These are phyloP conservation scores for Ctenomys sociabilis DNA, from an alignment of 2,113 vertebrate species.

Conservation along the genomic window DNA sequence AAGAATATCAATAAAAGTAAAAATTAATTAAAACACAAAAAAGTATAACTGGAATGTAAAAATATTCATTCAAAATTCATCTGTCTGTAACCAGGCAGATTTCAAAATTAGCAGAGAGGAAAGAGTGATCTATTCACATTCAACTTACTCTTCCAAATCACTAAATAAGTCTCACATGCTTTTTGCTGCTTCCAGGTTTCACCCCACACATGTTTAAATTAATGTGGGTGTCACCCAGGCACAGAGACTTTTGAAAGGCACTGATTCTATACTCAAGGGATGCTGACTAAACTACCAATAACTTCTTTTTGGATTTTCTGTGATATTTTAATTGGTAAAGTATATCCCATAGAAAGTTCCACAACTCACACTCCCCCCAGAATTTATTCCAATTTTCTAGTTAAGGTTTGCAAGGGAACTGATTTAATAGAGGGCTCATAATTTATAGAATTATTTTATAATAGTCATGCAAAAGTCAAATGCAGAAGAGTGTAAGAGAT, in stretches of 20 bases:
- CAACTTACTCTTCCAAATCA: background rate
- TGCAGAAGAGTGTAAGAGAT: too few relatives aligned
- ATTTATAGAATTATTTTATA: too few relatives aligned
- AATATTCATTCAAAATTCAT: background rate
- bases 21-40: background rate
- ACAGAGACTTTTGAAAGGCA: background rate
- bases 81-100: background rate
- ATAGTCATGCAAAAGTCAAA: too few relatives aligned
- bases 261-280: background rate
- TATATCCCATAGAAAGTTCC: background rate
- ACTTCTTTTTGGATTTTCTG: background rate
- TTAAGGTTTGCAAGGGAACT: background rate
- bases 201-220: background rate
- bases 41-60: background rate
- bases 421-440: background rate
- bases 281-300: background rate
- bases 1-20: background rate
- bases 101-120: background rate
- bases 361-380: background rate
- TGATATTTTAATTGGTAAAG: background rate
- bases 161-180: background rate
- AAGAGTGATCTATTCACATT: background rate
- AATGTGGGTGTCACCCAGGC: background rate
- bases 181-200: background rate
- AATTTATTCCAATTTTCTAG: background rate